Evolutionary conservation across 1,140 invertebrate genomes (phyloP).

Genomic region (silkworm (Bombyx mori)): ASM3026992v2 NC_085119.1:7571001-7571500

Average conservation of each 20-base stretch:
- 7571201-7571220: constrained; percentile 65
- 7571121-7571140: constrained; percentile 85
- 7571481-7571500: constrained; percentile 14
- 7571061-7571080: no score
- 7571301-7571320: neutral
- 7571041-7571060: no score
- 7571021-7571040: no score
- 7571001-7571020: no score
- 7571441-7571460: constrained; percentile 43
- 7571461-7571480: constrained; percentile 30
- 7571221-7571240: constrained; percentile 93
- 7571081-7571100: no score
- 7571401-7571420: constrained; percentile 51
- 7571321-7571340: no score
- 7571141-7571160: constrained; percentile 96
- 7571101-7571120: constrained; percentile 35
- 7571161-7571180: constrained; percentile 93
- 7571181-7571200: constrained; percentile 78
- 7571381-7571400: constrained; percentile 58
- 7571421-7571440: constrained; percentile 52
- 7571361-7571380: constrained; percentile 50
- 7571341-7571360: constrained; percentile 63
- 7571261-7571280: constrained; percentile 17
- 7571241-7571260: constrained; percentile 94
- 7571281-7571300: neutral